Evolutionary conservation across 2,797 vertebrate genomes (phyloP).

Genomic region (Pipistrellus pipistrellus): DNA sequence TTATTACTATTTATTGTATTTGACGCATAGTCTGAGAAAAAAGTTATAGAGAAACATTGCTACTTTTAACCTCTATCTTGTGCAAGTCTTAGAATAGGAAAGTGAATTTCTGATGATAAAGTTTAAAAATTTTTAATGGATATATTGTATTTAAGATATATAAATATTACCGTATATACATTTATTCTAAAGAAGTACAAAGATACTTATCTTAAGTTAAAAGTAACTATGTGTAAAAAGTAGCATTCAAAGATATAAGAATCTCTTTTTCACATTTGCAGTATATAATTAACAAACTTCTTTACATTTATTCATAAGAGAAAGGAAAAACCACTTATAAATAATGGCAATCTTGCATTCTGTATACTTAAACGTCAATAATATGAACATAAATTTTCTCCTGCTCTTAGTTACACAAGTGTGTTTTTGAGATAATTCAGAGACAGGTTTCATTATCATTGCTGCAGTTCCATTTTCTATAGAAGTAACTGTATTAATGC

Average conservation of each 20-base stretch:
- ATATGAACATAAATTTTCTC: slow-evolving; percentile 83
- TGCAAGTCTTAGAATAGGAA: slow-evolving; percentile 82
- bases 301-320: slow-evolving; percentile 86
- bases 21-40: neutral
- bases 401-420: slow-evolving; percentile 81
- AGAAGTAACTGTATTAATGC: slow-evolving; percentile 84
- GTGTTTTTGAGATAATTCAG: slow-evolving; percentile 84
- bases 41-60: slow-evolving; percentile 26
- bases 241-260: slow-evolving; percentile 84
- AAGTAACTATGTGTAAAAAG: slow-evolving; percentile 87
- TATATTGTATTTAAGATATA: slow-evolving; percentile 80
- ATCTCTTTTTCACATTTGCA: slow-evolving; percentile 77
- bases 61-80: slow-evolving; percentile 80
- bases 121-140: slow-evolving; percentile 79
- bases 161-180: slow-evolving; percentile 81
- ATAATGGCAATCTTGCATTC: slow-evolving; percentile 86
- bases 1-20: neutral
- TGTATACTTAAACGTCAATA: slow-evolving; percentile 87
- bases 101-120: slow-evolving; percentile 85
- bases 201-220: slow-evolving; percentile 85
- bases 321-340: slow-evolving; percentile 88
- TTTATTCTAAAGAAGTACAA: slow-evolving; percentile 83
- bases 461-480: slow-evolving; percentile 84
- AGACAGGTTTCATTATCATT: slow-evolving; percentile 84
- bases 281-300: slow-evolving; percentile 88